Percentiles rank a stretch among this genome's conserved stretches.
These are phyloP conservation scores for Aurelia sp. DNA, from an alignment of 30 jellyfish, hydroid and myxozoan species.

Conservation along the genomic window DNA sequence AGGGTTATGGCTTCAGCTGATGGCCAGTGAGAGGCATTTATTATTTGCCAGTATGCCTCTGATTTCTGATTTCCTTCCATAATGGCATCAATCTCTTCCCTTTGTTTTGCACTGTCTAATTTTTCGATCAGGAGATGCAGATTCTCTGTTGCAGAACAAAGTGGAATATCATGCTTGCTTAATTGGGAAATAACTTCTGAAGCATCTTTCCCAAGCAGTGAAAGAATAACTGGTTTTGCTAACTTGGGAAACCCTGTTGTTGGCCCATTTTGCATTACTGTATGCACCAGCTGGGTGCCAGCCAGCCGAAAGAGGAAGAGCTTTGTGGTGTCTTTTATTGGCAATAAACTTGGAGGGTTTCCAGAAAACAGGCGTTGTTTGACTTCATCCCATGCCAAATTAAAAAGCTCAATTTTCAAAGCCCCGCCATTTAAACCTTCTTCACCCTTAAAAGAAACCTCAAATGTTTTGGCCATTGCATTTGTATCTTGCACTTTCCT, in stretches of 20 bases:
- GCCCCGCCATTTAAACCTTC: constrained; percentile 46
- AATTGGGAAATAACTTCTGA: constrained; percentile 9
- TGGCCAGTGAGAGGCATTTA: constrained; percentile 45
- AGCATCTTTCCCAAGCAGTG: constrained; percentile 13
- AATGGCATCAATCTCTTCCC: constrained; percentile 1
- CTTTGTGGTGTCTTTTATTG: constrained; percentile 35
- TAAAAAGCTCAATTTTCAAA: constrained; percentile 13
- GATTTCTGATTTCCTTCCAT: constrained; percentile 6
- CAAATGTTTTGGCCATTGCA: not conserved
- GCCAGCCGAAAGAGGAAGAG: constrained; percentile 25
- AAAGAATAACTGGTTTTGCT: not conserved
- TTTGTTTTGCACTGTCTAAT: constrained; percentile 4
- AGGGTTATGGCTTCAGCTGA: constrained; percentile 1
- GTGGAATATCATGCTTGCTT: constrained; percentile 32
- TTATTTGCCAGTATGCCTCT: constrained; percentile 47
- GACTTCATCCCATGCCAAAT: constrained; percentile 28
- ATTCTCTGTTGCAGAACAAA: constrained; percentile 30
- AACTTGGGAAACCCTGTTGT: constrained; percentile 19
- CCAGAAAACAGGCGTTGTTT: constrained; percentile 9
- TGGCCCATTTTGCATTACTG: constrained; percentile 36
- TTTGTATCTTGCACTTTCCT: not conserved
- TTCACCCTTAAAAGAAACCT: constrained; percentile 15
- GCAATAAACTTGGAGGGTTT: constrained; percentile 14
- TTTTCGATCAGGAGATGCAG: constrained; percentile 10
- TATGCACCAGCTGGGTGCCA: constrained; percentile 19